Percentiles rank a stretch among this genome's conserved stretches.
Evolutionary conservation across 2,888 invertebrate species (phyloP).

Genomic region (Chrysopilus asiliformis): DNA sequence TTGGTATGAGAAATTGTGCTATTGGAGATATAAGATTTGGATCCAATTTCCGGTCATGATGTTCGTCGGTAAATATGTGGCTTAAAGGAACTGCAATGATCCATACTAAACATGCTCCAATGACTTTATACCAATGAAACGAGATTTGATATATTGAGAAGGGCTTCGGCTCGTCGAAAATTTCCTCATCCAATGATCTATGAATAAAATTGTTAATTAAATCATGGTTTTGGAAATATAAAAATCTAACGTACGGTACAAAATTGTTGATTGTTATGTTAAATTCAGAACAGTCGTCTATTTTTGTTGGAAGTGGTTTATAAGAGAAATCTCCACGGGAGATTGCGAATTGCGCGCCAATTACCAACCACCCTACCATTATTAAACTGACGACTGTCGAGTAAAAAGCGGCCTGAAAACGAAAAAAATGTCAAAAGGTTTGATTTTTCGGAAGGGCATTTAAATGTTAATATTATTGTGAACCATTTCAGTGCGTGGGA

Average conservation of each 20-base stretch:
- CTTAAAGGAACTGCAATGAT: slow-evolving; percentile 39
- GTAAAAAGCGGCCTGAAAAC: slow-evolving; percentile 10
- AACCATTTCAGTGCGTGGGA: too few species aligned
- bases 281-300: slow-evolving; percentile 1
- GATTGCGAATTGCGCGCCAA: slow-evolving; percentile 5
- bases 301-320: slow-evolving; percentile 1
- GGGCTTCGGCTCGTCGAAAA: too few species aligned
- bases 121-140: slow-evolving; percentile 41
- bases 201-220: too few species aligned
- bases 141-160: slow-evolving; percentile 42
- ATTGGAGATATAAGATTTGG: slow-evolving; percentile 14
- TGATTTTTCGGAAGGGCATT: too few species aligned
- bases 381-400: slow-evolving; percentile 5
- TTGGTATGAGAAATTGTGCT: slow-evolving; percentile 11
- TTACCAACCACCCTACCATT: slow-evolving; percentile 8
- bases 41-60: slow-evolving; percentile 13
- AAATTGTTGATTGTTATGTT: slow-evolving; percentile 3
- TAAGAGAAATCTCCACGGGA: not conserved
- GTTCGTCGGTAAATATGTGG: slow-evolving; percentile 28
- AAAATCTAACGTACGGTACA: too few species aligned
- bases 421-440: too few species aligned
- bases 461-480: not conserved
- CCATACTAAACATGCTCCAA: slow-evolving; percentile 37
- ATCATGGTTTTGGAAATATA: too few species aligned
- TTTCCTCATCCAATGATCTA: too few species aligned